These are phyloP conservation scores for Anas platyrhynchos DNA, from an alignment of 2,113 vertebrate genomes.

Conservation along the genomic window DNA sequence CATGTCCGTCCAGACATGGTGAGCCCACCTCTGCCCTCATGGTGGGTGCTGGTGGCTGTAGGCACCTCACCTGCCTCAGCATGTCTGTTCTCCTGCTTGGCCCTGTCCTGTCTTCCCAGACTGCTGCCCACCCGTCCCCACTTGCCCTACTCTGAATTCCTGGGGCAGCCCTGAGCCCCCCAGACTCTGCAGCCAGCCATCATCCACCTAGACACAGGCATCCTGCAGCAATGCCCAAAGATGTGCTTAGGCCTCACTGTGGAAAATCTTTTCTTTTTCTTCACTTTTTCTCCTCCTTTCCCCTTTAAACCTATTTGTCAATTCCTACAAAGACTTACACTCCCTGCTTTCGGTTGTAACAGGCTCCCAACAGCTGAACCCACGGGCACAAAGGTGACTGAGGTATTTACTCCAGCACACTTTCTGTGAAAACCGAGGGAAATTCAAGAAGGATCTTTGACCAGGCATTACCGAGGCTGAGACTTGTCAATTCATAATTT, in stretches of 20 bases:
- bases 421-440: neutral
- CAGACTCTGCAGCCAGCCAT: too few species aligned
- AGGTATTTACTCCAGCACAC: neutral
- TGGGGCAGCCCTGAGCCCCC: rapidly evolving
- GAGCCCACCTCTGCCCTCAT: neutral
- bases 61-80: too few species aligned
- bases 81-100: neutral
- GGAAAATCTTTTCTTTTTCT: neutral
- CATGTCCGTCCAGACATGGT: neutral
- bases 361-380: neutral
- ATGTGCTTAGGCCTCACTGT: rapidly evolving
- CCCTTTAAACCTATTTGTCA: neutral
- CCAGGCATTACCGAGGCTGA: neutral
- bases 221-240: neutral
- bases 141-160: too few species aligned
- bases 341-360: neutral
- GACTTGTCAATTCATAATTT: neutral
- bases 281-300: rapidly evolving
- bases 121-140: neutral
- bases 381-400: rapidly evolving
- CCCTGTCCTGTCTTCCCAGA: neutral
- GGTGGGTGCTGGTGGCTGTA: neutral
- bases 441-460: neutral
- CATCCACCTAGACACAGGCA: neutral
- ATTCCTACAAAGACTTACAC: neutral